Evolutionary conservation across 2,888 invertebrate species (phyloP).

Genomic region (Pyrrhosoma nymphula): DNA sequence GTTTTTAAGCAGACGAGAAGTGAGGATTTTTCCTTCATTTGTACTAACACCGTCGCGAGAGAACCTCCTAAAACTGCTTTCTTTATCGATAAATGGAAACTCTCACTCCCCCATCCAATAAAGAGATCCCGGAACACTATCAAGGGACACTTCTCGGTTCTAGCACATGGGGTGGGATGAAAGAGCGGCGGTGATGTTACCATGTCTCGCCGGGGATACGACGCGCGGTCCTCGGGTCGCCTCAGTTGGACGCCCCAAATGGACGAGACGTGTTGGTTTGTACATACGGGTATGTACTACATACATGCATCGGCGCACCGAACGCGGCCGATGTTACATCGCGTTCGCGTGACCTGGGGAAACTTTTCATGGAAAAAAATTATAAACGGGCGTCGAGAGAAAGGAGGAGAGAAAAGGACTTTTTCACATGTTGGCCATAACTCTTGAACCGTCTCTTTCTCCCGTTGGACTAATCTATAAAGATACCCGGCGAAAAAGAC

Average conservation of each 20-base stretch:
- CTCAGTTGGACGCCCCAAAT: not conserved
- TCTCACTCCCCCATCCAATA: not conserved
- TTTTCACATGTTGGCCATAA: not conserved
- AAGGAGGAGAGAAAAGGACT: not conserved
- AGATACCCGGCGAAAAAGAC: constrained; percentile 2
- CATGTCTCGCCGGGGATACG: not conserved
- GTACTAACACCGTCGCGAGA: too few relatives aligned
- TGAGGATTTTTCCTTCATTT: too few relatives aligned
- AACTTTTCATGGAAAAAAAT: not conserved
- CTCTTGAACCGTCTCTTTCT: not conserved
- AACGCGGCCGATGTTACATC: constrained; percentile 1
- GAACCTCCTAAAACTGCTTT: not conserved
- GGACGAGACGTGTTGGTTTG: not conserved
- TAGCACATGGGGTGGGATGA: not conserved
- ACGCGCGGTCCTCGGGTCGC: not conserved
- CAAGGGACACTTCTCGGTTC: not conserved
- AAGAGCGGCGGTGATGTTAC: not conserved
- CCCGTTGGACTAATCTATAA: not conserved
- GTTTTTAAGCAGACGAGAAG: too few relatives aligned
- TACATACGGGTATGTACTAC: not conserved
- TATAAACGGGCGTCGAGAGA: constrained; percentile 12
- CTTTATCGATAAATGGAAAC: not conserved
- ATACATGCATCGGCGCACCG: not conserved
- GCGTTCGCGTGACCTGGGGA: constrained; percentile 16
- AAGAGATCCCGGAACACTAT: not conserved